A percentile compares a stretch with the other conserved stretches of the same genome.
phyloP scores from a whole-genome alignment of 2,113 vertebrate species.

The Bolborhynchus lineola region DNA sequence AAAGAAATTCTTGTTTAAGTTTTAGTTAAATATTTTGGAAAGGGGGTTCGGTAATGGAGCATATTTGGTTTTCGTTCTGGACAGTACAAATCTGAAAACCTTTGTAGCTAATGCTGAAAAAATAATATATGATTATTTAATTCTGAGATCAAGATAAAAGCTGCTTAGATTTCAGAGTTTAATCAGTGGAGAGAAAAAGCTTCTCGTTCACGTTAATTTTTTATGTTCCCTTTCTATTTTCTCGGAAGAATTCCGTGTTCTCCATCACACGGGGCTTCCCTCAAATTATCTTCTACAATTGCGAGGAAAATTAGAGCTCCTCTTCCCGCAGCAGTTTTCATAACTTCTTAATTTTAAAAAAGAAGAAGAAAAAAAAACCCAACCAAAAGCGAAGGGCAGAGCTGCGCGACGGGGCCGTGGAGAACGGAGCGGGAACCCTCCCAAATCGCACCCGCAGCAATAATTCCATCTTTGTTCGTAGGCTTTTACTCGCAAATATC shows the following conservation, averaged over 20 bases:
- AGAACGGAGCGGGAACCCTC: neutral
- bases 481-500: constrained; percentile 7
- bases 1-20: neutral
- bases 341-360: neutral
- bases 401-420: neutral
- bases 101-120: constrained; percentile 33
- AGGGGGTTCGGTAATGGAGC: neutral
- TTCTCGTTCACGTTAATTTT: constrained; percentile 15
- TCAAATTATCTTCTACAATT: constrained; percentile 7
- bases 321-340: neutral
- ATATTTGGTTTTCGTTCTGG: neutral
- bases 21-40: constrained; percentile 26
- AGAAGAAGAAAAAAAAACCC: neutral
- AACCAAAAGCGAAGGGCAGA: neutral
- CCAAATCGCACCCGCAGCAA: neutral
- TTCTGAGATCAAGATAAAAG: constrained; percentile 61
- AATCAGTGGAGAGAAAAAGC: neutral
- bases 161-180: constrained; percentile 35
- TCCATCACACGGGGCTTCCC: neutral
- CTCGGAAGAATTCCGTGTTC: neutral
- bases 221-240: neutral
- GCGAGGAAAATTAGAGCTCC: neutral
- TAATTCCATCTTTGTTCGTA: constrained; percentile 21
- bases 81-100: neutral
- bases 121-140: constrained; percentile 55